Evolutionary conservation across 2,113 vertebrate species (phyloP).

Genomic region (Oreochromis spilurus): DNA sequence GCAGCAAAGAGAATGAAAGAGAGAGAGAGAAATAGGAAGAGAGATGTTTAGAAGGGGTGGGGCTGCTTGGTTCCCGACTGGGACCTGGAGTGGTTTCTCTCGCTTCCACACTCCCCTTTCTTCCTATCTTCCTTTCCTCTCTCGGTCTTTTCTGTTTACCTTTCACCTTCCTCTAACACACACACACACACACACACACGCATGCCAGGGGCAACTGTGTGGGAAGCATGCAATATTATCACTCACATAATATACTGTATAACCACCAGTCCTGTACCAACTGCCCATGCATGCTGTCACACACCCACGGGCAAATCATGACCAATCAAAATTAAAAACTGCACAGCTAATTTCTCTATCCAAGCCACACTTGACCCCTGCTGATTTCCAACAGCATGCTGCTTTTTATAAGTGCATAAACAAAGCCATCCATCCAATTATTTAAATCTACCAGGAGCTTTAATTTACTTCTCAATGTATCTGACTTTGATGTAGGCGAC

Average conservation of each 20-base stretch:
- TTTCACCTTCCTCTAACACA: neutral
- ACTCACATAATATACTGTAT: neutral
- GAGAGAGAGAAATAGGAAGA: neutral
- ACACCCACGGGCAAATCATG: neutral
- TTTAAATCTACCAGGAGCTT: neutral
- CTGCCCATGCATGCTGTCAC: neutral
- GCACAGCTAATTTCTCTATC: neutral
- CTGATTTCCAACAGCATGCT: conserved; percentile 3
- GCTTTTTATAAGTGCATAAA: neutral
- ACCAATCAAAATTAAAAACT: conserved; percentile 13
- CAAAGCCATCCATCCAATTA: neutral
- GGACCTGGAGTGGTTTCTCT: conserved; percentile 38
- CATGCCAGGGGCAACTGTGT: conserved; percentile 45
- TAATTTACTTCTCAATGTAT: neutral
- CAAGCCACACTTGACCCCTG: neutral
- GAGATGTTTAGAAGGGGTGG: conserved; percentile 21
- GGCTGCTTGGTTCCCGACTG: conserved; percentile 31
- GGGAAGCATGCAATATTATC: conserved; percentile 46
- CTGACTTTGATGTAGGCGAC: neutral
- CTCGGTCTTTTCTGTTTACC: neutral
- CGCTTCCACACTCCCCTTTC: neutral
- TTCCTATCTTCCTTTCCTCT: neutral
- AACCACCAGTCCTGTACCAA: neutral
- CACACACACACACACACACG: neutral
- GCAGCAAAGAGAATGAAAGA: neutral